Conservation (phyloP, 2,888 invertebrate genomes). For the Micropterix aruncella region DNA sequence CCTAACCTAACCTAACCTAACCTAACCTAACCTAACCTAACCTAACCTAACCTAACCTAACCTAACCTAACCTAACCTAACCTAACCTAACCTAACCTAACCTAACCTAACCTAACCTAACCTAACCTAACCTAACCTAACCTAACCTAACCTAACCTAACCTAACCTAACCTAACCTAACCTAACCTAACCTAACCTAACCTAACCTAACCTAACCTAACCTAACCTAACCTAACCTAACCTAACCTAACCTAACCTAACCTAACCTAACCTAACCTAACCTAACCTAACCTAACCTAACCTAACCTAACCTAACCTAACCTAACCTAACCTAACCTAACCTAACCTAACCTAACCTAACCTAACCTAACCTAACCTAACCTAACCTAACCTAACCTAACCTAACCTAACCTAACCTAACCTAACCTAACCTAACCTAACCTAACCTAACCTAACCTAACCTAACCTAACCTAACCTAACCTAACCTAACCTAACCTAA, state of each 20-base stretch:
- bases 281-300: conserved; percentile 14
- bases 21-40: conserved; percentile 12
- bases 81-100: conserved; percentile 5
- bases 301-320: conserved; percentile 14
- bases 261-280: conserved; percentile 13
- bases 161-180: conserved; percentile 13
- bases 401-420: conserved; percentile 5
- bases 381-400: conserved; percentile 5
- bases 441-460: conserved; percentile 5
- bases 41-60: conserved; percentile 12
- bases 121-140: conserved; percentile 13
- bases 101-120: conserved; percentile 12
- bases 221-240: conserved; percentile 14
- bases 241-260: conserved; percentile 14
- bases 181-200: conserved; percentile 13
- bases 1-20: conserved; percentile 14
- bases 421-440: conserved; percentile 6
- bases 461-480: conserved; percentile 5
- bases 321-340: conserved; percentile 12
- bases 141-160: conserved; percentile 12
- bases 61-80: conserved; percentile 10
- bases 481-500: conserved; percentile 5
- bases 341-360: conserved; percentile 11
- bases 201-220: conserved; percentile 13
- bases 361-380: conserved; percentile 10